A percentile compares a stretch with the other conserved stretches of the same genome.
These are phyloP conservation scores for Spodoptera frugiperda DNA, from an alignment of 1,140 invertebrate genomes.

Conservation along the genomic window DNA sequence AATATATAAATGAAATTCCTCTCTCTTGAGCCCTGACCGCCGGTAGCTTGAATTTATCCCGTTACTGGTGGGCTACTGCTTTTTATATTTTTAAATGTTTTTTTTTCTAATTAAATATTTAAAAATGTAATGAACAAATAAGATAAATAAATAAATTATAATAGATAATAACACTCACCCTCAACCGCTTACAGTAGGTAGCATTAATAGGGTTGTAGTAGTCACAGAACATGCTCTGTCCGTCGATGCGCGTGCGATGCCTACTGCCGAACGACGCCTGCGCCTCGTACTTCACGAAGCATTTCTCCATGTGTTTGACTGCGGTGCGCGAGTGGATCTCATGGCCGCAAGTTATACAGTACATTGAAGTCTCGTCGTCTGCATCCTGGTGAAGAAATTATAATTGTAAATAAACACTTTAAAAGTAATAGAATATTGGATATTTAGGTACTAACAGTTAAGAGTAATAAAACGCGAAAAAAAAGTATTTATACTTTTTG, in stretches of 20 bases:
- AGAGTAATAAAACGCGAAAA: no score
- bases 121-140: no score
- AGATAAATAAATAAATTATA: no score
- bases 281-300: conserved; percentile 98
- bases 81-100: no score
- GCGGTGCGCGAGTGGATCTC: conserved; percentile 95
- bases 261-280: conserved; percentile 98
- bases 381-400: conserved; percentile 83
- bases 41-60: no score
- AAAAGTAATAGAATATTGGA: conserved; percentile 55
- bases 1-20: no score
- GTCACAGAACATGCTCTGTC: conserved; percentile 99
- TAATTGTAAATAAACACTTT: conserved; percentile 17
- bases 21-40: no score
- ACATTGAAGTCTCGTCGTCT: conserved; percentile 95
- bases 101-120: no score
- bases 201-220: conserved; percentile 95
- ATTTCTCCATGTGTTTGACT: conserved; percentile 97
- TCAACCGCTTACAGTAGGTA: conserved; percentile 98
- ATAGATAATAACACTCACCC: conserved; percentile 82
- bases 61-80: no score
- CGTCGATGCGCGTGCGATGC: conserved; percentile 97
- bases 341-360: conserved; percentile 98
- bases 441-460: no score
- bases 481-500: no score